Conservation (phyloP, 2,888 invertebrate genomes). For the Drosophila acutilabella region DNA sequence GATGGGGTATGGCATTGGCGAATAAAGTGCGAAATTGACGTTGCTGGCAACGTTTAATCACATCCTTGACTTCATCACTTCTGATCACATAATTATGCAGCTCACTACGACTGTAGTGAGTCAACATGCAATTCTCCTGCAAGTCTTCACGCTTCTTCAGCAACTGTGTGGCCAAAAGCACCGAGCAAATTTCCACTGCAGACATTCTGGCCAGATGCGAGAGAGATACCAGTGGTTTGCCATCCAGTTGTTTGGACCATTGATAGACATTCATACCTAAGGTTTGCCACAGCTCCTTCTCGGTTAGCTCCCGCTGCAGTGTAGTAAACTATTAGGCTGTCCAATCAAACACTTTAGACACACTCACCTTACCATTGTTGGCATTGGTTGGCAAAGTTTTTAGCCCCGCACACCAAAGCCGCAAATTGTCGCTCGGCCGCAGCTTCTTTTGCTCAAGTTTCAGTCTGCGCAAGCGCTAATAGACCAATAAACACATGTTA, state of each 20-base stretch:
- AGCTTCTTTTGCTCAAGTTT: too few relatives aligned
- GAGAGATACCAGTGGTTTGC: not conserved
- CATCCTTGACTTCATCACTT: not conserved
- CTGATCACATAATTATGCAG: slow-evolving; percentile 3
- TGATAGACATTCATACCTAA: slow-evolving; percentile 11
- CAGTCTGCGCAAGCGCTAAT: too few relatives aligned
- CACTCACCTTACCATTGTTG: too few relatives aligned
- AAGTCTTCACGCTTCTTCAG: not conserved
- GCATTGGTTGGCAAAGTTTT: too few relatives aligned
- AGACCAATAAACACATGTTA: too few relatives aligned
- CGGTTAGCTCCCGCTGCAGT: not conserved
- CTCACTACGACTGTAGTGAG: slow-evolving; percentile 7
- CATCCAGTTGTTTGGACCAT: not conserved
- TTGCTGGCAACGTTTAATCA: not conserved
- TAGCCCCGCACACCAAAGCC: too few relatives aligned
- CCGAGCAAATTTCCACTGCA: slow-evolving; percentile 2
- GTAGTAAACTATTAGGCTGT: too few relatives aligned
- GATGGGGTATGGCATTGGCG: not conserved
- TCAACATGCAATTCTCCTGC: not conserved
- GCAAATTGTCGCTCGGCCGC: too few relatives aligned
- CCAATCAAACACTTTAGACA: too few relatives aligned
- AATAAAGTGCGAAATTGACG: not conserved
- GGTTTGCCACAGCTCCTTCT: not conserved
- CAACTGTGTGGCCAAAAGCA: slow-evolving; percentile 22
- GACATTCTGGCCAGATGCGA: not conserved